Evolutionary conservation across 1,140 invertebrate genomes (phyloP).

Genomic region (Phocides pigmalion): DNA sequence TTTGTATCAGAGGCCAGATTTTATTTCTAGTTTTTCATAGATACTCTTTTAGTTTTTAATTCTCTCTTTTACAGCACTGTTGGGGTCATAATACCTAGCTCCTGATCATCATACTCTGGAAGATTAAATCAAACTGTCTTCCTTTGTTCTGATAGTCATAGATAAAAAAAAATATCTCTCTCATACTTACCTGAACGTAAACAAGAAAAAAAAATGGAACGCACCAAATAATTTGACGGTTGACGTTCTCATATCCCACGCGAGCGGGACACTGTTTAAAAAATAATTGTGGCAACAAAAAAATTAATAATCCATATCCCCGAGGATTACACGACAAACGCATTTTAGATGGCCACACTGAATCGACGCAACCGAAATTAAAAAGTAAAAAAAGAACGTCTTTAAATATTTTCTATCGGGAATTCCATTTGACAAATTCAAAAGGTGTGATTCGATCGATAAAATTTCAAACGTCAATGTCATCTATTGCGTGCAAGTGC

Average conservation of each 20-base stretch:
- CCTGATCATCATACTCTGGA: no score
- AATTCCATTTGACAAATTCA: constrained; percentile 56
- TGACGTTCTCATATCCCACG: constrained; percentile 66
- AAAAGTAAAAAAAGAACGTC: constrained; percentile 58
- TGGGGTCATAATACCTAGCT: no score
- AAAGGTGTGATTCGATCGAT: constrained; percentile 64
- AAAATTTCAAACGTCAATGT: constrained; percentile 43
- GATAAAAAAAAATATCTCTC: constrained; percentile 2
- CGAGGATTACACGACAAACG: constrained; percentile 80
- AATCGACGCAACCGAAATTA: constrained; percentile 49
- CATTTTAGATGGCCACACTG: constrained; percentile 77
- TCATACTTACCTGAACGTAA: constrained; percentile 40
- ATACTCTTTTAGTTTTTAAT: no score
- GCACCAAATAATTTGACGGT: constrained; percentile 49
- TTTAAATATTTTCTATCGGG: constrained; percentile 48
- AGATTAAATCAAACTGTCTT: background rate
- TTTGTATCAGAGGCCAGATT: no score
- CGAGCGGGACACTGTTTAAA: constrained; percentile 56
- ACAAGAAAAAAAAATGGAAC: constrained; percentile 65
- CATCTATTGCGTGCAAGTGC: constrained; percentile 52
- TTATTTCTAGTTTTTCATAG: no score
- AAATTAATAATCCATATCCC: constrained; percentile 73
- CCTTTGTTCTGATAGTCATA: background rate
- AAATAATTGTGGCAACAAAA: constrained; percentile 69
- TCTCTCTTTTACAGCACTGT: no score